Evolutionary conservation across 2,888 invertebrate genomes (phyloP), one percentile per base, ranked within the genome.

Genomic region (Venusia cambrica): DNA sequence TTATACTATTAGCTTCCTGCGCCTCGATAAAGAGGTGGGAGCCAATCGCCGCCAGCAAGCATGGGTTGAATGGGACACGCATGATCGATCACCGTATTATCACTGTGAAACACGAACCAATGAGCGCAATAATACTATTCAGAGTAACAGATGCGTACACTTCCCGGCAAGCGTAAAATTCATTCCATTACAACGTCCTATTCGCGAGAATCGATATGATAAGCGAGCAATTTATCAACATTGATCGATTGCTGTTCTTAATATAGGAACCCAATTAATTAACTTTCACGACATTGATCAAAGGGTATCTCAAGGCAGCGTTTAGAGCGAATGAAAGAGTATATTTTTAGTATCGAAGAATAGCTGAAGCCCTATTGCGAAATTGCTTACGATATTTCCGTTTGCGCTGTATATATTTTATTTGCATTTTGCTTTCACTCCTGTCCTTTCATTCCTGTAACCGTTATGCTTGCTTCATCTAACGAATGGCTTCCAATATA

Each of bases 21-120:
- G 14, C 18, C 21, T 26, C 12, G 15, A 27, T n/a, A n/a, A n/a
- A n/a, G n/a, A n/a, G n/a, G 20, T 20, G 17, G 29, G 20, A 39
- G 27, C 22, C 17, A 40, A 20, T n/a, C 28, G 20, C 9, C 13
- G 22, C 17, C 18, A 7, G 14, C 36, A 8, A 19, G 20, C 25
- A 11, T 7, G 19, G 10, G 9, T 12, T 31, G 40, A 38, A 38
- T 63, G 60, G 54, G 62, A 50, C 50, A 48, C 48, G 46, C 43
- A 54, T 68, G 71, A 72, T 69, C 58, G 66, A 72, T 68, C 62
- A 49, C 54, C 48, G 53, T 41, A 62, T 61, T 64, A 56, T 52
- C 49, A 57, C 45, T 40, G 43, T 48, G 47, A 50, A 47, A 48
- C 46, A 48, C 44, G 42, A 47, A 45, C 42, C 48, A 48, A 45